These are phyloP conservation scores for Nothobranchius kuhntae DNA, from an alignment of 2,113 vertebrate genomes.

Conservation along the genomic window DNA sequence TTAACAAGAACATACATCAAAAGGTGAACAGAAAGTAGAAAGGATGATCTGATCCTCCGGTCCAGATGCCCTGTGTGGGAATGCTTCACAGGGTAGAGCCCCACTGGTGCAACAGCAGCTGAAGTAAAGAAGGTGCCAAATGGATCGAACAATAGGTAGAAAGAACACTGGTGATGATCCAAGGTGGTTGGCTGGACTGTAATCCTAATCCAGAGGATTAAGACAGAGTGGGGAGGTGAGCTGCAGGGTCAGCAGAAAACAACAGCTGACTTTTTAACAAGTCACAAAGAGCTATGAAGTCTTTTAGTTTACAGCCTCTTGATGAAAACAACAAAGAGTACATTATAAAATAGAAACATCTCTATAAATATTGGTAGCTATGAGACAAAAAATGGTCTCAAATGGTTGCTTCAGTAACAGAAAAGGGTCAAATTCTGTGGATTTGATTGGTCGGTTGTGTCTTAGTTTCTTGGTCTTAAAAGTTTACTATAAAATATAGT, in stretches of 20 bases:
- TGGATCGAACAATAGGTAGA: slow-evolving; percentile 9
- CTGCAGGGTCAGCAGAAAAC: not conserved
- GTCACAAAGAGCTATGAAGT: slow-evolving; percentile 2
- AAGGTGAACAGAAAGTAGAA: not conserved
- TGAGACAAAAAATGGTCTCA: no score
- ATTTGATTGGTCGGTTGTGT: no score
- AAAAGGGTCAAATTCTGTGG: no score
- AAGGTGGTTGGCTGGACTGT: slow-evolving; percentile 28
- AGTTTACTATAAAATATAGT: no score
- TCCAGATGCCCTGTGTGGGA: not conserved
- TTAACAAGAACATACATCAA: not conserved
- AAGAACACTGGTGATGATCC: not conserved
- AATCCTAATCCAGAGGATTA: slow-evolving; percentile 44
- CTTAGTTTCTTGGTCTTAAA: no score
- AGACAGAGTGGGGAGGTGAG: slow-evolving; percentile 13
- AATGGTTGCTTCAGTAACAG: no score
- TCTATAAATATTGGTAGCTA: no score
- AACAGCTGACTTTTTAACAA: not conserved
- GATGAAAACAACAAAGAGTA: no score
- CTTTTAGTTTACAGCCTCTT: no score
- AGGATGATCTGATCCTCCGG: not conserved
- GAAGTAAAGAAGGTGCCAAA: not conserved
- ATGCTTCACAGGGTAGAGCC: not conserved
- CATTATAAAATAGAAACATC: no score
- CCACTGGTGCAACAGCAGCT: not conserved